Evolutionary conservation across 2,797 vertebrate species (phyloP).

Genomic region (Glossophaga mutica): DNA sequence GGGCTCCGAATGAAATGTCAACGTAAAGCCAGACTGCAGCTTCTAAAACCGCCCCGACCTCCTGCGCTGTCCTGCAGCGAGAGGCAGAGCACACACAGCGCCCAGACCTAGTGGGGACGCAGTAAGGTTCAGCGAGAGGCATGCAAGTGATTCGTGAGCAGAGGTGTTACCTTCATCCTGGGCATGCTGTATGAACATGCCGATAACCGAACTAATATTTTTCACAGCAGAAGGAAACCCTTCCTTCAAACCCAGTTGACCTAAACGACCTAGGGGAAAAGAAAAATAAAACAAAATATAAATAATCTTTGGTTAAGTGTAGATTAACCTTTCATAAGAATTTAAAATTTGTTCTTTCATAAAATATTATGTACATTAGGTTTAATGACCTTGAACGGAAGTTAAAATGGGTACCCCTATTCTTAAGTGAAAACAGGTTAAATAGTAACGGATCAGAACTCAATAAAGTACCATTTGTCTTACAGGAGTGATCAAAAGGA

Average conservation of each 20-base stretch:
- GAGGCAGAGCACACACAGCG: accelerated
- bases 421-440: neutral
- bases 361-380: neutral
- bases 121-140: neutral
- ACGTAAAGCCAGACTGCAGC: neutral
- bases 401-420: neutral
- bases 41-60: no score
- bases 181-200: slow-evolving; percentile 89
- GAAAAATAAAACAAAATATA: neutral
- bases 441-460: neutral
- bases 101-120: accelerated
- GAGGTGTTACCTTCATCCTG: slow-evolving; percentile 90
- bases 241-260: slow-evolving; percentile 93
- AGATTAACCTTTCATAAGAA: neutral
- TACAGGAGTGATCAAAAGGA: no score
- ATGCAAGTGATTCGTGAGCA: neutral
- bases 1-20: accelerated
- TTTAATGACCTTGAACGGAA: neutral
- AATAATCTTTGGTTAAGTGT: neutral
- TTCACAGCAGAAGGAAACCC: slow-evolving; percentile 85
- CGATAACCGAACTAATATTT: slow-evolving; percentile 90
- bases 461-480: neutral
- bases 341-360: neutral
- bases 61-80: accelerated
- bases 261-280: slow-evolving; percentile 86